Conservation (phyloP, 2,888 invertebrate species). For the Hetaerina titia region DNA sequence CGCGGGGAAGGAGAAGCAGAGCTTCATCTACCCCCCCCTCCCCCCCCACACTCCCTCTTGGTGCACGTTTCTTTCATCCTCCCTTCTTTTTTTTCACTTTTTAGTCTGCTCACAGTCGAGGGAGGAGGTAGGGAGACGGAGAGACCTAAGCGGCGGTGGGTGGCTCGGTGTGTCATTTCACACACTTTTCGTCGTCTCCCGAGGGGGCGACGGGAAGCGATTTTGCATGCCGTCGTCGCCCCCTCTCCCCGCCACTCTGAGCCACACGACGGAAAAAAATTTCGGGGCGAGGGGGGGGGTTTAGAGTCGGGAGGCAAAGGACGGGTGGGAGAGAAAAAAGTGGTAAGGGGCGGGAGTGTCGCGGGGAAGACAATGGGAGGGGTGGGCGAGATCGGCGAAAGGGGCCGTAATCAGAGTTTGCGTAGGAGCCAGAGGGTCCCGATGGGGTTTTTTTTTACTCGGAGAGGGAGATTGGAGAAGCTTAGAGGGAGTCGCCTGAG, state of each 20-base stretch:
- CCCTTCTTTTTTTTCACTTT: no score
- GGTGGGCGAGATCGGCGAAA: conserved; percentile 33
- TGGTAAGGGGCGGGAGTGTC: background rate
- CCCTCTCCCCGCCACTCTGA: background rate
- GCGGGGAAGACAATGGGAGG: background rate
- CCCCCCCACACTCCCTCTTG: no score
- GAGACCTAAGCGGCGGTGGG: no score
- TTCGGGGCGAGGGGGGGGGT: background rate
- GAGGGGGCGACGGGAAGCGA: background rate
- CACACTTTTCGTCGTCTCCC: background rate
- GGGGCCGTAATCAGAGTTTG: background rate
- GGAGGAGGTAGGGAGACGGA: no score
- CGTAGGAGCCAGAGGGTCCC: background rate
- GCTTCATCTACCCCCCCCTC: no score
- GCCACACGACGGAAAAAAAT: background rate
- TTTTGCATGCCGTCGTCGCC: background rate
- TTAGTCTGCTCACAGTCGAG: no score
- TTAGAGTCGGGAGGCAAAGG: background rate
- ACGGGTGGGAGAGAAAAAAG: background rate
- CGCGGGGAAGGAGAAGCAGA: no score
- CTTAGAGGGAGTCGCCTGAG: background rate
- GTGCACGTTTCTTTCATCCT: no score
- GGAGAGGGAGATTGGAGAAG: background rate
- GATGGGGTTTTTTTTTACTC: background rate
- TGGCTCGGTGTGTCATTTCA: background rate